Evolutionary conservation across 2,888 invertebrate genomes (phyloP).

Genomic region (Ectemnius lituratus): DNA sequence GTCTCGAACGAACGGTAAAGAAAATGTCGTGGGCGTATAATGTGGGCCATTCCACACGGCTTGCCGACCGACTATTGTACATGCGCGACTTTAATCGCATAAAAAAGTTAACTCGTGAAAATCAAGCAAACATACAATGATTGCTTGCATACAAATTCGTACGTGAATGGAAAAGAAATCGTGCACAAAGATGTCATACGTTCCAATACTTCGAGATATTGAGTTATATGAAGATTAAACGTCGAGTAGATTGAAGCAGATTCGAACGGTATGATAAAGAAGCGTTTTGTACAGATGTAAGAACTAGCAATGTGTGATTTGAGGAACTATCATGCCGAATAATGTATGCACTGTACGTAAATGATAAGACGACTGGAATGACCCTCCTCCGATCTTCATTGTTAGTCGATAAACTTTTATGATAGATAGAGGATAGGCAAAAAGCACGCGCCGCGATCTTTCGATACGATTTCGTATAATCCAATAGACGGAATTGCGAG

Average conservation of each 20-base stretch:
- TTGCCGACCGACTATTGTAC: slow-evolving; percentile 47
- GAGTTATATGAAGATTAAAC: slow-evolving; percentile 25
- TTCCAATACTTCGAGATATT: slow-evolving; percentile 23
- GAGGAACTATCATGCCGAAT: slow-evolving; percentile 38
- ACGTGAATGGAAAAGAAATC: slow-evolving; percentile 37
- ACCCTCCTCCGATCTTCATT: slow-evolving; percentile 59
- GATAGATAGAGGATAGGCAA: slow-evolving; percentile 55
- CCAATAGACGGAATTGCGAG: slow-evolving; percentile 53
- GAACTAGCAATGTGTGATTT: slow-evolving; percentile 30
- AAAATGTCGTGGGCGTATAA: slow-evolving; percentile 60
- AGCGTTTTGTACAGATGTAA: neutral
- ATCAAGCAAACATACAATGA: slow-evolving; percentile 47
- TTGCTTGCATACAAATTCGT: slow-evolving; percentile 40
- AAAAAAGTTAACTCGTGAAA: slow-evolving; percentile 31
- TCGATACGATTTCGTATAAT: slow-evolving; percentile 25
- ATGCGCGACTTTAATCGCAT: slow-evolving; percentile 38
- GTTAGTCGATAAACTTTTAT: slow-evolving; percentile 54
- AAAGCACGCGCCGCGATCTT: slow-evolving; percentile 59
- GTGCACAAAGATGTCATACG: slow-evolving; percentile 50
- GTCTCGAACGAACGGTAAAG: slow-evolving; percentile 61
- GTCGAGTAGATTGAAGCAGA: slow-evolving; percentile 28
- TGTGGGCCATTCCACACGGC: slow-evolving; percentile 64
- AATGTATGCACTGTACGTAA: slow-evolving; percentile 28
- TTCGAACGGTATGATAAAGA: slow-evolving; percentile 26
- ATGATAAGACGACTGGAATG: slow-evolving; percentile 61